Base-by-base conservation (phyloP, 2,888 invertebrate species). In the Monochamus alternatus region DNA sequence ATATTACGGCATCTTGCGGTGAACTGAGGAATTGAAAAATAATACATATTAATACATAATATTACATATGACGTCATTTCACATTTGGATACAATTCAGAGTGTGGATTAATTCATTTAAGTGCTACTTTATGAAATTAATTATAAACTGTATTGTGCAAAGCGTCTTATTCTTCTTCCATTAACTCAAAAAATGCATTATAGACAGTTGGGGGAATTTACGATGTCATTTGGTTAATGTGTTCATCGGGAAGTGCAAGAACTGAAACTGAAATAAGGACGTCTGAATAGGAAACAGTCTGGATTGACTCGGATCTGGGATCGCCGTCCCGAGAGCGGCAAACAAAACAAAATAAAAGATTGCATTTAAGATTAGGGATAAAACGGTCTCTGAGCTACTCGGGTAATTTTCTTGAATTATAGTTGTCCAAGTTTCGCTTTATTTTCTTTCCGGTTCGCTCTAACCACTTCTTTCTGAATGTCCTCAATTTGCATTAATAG, bases 321-420 rank as follows among this genome's bases (percentile, higher is more conserved):
- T 78, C 83, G 80, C 76, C 80, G 59, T 71, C 64, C 66, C 73
- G 75, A 74, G 80, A 76, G 80, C 79, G 77, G 78, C 82, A 83
- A 83, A 84, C 84, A 84, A 84, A 85, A 85, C 86, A 85, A 85
- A 86, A 85, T 85, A 85, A 84, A 85, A 86, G 86, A 86, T 86
- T 84, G 85, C 84, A 85, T 85, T 85, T 83, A 82, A 86, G 85
- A 86, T 86, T 85, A 85, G 83, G 84, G 82, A 84, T 84, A 83
- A 84, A 85, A 81, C 84, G 85, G 81, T 82, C 81, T 81, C 83
- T 73, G 82, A 84, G 84, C 82, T 84, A 81, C 83, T 83, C 81
- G 81, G 82, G 85, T 84, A 85, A 86, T 86, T 86, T 85, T 83
- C 84, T 81, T 85, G 84, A 85, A 85, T 86, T 85, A 84, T 85